A percentile compares a stretch with the other conserved stretches of the same genome.
phyloP scores from a whole-genome alignment of 2,888 invertebrate genomes.

The Dyspetes luteomarginatus region DNA sequence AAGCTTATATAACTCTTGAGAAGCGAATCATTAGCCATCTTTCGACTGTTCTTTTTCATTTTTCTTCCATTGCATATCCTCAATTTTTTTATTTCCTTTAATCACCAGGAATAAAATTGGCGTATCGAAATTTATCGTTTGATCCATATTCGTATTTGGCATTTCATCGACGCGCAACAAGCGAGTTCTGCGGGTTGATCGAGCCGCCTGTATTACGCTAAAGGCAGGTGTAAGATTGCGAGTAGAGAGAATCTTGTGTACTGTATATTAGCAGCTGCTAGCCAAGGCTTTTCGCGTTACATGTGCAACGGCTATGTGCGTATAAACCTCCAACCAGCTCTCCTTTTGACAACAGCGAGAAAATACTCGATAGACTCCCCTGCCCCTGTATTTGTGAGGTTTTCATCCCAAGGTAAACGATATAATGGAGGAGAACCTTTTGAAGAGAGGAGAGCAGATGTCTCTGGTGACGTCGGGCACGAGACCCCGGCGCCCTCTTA shows the following conservation, averaged over 20 bases:
- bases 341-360: constrained; percentile 39
- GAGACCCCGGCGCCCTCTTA: constrained; percentile 30
- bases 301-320: constrained; percentile 32
- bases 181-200: not conserved
- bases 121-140: no score
- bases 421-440: constrained; percentile 79
- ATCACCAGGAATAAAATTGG: no score
- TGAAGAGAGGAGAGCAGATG: constrained; percentile 64
- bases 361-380: constrained; percentile 43
- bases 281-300: constrained; percentile 11
- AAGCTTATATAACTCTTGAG: no score
- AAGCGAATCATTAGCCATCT: no score
- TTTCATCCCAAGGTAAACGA: constrained; percentile 72
- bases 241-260: constrained; percentile 2
- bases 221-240: constrained; percentile 70
- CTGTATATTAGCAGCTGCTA: constrained; percentile 49
- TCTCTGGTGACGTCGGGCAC: constrained; percentile 58
- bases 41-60: no score
- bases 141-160: no score
- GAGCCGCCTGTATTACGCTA: constrained; percentile 1
- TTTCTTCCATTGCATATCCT: no score
- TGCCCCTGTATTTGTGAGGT: constrained; percentile 35
- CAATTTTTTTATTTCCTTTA: no score
- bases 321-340: not conserved
- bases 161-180: not conserved